Conservation (phyloP, 1,140 invertebrate species). For the Eupeodes corollae region DNA sequence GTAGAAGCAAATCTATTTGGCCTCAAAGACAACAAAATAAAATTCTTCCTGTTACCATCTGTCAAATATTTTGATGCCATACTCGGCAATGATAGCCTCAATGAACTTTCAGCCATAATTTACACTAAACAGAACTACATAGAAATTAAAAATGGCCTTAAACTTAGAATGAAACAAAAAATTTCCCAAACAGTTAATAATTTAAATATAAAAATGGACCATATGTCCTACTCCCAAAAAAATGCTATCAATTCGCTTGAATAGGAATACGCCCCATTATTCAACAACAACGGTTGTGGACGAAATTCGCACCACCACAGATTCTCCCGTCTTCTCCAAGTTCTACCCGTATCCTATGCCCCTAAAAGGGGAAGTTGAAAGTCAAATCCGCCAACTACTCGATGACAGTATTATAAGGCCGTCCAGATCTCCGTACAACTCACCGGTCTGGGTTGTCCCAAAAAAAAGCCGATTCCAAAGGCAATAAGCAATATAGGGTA, state of each 20-base stretch:
- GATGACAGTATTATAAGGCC: slow-evolving; percentile 12
- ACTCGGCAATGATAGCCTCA: no score
- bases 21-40: background rate
- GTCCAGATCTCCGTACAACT: slow-evolving; percentile 12
- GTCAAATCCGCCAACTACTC: slow-evolving; percentile 10
- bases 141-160: background rate
- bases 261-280: slow-evolving; percentile 7
- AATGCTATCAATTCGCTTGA: background rate
- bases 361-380: slow-evolving; percentile 9
- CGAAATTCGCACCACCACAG: slow-evolving; percentile 10
- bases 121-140: slow-evolving; percentile 6
- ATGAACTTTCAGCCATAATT: no score
- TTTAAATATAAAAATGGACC: slow-evolving; percentile 5
- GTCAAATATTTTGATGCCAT: no score
- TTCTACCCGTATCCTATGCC: slow-evolving; percentile 12
- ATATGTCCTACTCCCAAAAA: slow-evolving; percentile 1
- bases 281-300: slow-evolving; percentile 12
- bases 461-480: no score
- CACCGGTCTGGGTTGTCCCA: no score
- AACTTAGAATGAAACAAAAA: slow-evolving; percentile 4
- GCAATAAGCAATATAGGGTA: no score
- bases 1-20: slow-evolving; percentile 9
- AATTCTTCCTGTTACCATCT: no score
- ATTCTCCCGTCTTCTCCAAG: slow-evolving; percentile 10
- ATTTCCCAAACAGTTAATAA: slow-evolving; percentile 9